Conservation (phyloP, 2,113 vertebrate species). For the Cavia porcellus region DNA sequence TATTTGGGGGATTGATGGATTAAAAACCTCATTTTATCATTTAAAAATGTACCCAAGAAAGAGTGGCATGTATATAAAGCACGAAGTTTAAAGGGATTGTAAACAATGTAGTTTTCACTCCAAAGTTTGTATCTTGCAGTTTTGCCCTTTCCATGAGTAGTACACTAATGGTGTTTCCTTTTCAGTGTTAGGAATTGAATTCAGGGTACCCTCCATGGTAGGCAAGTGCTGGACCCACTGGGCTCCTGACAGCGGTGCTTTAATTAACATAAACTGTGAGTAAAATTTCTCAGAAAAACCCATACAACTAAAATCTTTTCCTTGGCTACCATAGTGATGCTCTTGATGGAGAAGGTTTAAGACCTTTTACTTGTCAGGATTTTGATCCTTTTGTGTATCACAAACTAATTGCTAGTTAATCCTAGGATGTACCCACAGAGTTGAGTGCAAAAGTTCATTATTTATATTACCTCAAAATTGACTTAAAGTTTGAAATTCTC, state of each 20-base stretch:
- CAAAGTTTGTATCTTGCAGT: conserved; percentile 28
- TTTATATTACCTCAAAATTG: conserved; percentile 53
- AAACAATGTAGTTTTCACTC: conserved; percentile 49
- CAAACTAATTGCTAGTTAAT: conserved; percentile 64
- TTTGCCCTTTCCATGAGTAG: conserved; percentile 43
- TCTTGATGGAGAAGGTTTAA: conserved; percentile 5
- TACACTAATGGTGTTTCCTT: not conserved
- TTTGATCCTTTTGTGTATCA: conserved; percentile 47
- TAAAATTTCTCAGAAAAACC: conserved; percentile 37
- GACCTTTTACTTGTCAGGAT: conserved; percentile 49
- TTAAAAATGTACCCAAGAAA: conserved; percentile 56
- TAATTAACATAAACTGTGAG: conserved; percentile 59
- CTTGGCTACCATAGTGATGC: not conserved
- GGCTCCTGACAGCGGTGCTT: not conserved
- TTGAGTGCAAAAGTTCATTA: not conserved
- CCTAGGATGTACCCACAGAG: not conserved
- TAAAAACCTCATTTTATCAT: conserved; percentile 40
- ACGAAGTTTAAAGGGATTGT: conserved; percentile 28
- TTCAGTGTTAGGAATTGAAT: not conserved
- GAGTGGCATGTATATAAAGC: not conserved
- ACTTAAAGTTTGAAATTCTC: conserved; percentile 47
- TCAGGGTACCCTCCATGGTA: not conserved
- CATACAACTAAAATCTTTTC: not conserved
- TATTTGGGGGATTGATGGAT: conserved; percentile 48
- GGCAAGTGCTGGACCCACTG: not conserved